phyloP scores from a whole-genome alignment of 2,113 vertebrate species.

The Dipodomys merriami region DNA sequence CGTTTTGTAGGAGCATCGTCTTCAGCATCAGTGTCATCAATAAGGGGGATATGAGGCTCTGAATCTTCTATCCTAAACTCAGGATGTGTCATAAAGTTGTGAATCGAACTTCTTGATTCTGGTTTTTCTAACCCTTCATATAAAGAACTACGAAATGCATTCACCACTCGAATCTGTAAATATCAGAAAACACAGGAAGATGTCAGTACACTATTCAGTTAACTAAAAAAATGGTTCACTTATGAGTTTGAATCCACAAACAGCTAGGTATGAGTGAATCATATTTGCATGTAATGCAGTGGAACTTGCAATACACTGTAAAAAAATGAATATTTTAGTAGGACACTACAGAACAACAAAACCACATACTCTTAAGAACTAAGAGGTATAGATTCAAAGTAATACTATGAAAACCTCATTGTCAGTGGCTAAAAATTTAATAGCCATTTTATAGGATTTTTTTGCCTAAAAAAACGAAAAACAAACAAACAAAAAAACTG shows the following conservation, averaged over 20 bases:
- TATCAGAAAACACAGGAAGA: slow-evolving; percentile 71
- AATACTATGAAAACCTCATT: slow-evolving; percentile 76
- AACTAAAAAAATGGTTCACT: slow-evolving; percentile 79
- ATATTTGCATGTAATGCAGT: slow-evolving; percentile 90
- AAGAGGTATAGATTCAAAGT: slow-evolving; percentile 82
- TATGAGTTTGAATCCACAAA: slow-evolving; percentile 91
- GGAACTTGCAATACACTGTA: slow-evolving; percentile 91
- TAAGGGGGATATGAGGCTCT: slow-evolving; percentile 99
- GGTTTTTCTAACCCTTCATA: slow-evolving; percentile 99
- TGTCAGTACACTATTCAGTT: slow-evolving; percentile 68
- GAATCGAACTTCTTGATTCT: slow-evolving; percentile 97
- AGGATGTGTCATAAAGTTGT: slow-evolving; percentile 99
- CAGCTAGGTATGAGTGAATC: slow-evolving; percentile 90
- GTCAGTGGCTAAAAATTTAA: slow-evolving; percentile 80
- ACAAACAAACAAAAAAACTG: slow-evolving; percentile 72
- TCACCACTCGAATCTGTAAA: slow-evolving; percentile 99
- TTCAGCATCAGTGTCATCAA: slow-evolving; percentile 98
- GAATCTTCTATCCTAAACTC: slow-evolving; percentile 99
- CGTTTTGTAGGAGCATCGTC: slow-evolving; percentile 98
- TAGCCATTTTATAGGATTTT: slow-evolving; percentile 79
- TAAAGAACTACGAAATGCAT: slow-evolving; percentile 99
- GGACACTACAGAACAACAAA: slow-evolving; percentile 87
- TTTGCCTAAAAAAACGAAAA: slow-evolving; percentile 73
- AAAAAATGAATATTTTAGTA: slow-evolving; percentile 89
- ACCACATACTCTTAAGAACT: slow-evolving; percentile 82